Conservation (phyloP, 2,888 invertebrate genomes). For the Acrocyrtus sp. region DNA sequence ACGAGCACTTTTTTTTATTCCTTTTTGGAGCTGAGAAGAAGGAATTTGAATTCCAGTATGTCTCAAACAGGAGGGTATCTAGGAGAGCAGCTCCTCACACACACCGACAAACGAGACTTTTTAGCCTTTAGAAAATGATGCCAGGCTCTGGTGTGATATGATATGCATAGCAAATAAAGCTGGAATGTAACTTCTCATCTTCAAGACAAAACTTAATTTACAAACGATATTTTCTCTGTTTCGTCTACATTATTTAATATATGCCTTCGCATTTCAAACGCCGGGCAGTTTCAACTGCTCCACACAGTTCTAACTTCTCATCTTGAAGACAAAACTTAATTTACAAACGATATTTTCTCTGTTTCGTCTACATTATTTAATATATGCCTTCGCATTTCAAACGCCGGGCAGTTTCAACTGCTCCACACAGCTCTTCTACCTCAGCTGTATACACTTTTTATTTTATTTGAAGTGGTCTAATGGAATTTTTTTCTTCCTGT, state of each 20-base stretch:
- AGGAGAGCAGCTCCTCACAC: no score
- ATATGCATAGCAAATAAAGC: conserved; percentile 3
- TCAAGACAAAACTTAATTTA: neutral
- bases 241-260: no score
- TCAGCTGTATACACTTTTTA: neutral
- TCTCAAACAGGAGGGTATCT: neutral
- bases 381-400: no score
- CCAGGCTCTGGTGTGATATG: neutral
- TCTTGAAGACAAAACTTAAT: no score
- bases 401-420: no score
- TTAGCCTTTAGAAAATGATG: no score
- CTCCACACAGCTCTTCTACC: neutral
- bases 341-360: no score
- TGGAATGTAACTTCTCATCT: conserved; percentile 2
- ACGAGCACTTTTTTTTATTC: neutral
- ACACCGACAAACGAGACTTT: conserved; percentile 22
- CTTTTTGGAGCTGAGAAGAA: neutral
- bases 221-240: neutral
- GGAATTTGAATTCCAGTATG: no score
- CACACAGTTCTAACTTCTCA: no score
- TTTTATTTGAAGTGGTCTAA: neutral
- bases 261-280: neutral
- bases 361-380: no score
- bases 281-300: no score
- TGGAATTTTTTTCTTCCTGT: conserved; percentile 18